A percentile compares a stretch with the other conserved stretches of the same genome.
Conservation (phyloP, 1,140 invertebrate genomes). For the Microplitis demolitor region DNA sequence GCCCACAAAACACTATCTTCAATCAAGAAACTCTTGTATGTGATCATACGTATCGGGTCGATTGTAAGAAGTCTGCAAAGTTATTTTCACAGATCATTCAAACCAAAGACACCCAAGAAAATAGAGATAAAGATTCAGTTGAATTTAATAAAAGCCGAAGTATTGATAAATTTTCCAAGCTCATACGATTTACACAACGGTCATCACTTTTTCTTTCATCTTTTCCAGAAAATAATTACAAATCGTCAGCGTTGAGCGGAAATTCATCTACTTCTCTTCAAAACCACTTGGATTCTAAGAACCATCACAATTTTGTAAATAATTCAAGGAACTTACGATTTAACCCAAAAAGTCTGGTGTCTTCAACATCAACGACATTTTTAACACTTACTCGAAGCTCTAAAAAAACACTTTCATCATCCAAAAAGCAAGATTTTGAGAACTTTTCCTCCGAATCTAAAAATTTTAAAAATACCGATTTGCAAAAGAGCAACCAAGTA, state of each 20-base stretch:
- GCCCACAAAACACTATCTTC: conserved; percentile 61
- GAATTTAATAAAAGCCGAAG: neutral
- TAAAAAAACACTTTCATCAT: neutral
- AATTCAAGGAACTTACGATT: neutral
- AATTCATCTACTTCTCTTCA: conserved; percentile 39
- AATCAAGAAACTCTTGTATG: conserved; percentile 62
- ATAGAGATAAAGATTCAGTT: neutral
- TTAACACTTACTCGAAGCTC: too few relatives aligned
- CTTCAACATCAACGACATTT: too few relatives aligned
- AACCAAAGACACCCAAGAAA: neutral
- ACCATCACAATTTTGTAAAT: neutral
- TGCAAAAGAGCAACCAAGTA: too few relatives aligned
- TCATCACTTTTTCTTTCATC: conserved; percentile 10
- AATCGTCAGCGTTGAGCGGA: conserved; percentile 37
- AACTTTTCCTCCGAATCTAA: neutral
- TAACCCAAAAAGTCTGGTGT: neutral
- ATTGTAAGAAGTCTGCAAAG: conserved; percentile 41
- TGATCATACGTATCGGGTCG: conserved; percentile 62
- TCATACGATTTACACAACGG: conserved; percentile 29
- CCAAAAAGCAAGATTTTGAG: neutral
- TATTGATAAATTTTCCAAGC: conserved; percentile 29
- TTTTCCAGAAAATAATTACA: conserved; percentile 20
- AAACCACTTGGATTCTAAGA: conserved; percentile 2
- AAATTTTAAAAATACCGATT: too few relatives aligned
- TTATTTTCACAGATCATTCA: neutral